Percentiles rank a stretch among this genome's conserved stretches.
phyloP scores from a whole-genome alignment of 2,113 vertebrate species.

The Varanus salvator region DNA sequence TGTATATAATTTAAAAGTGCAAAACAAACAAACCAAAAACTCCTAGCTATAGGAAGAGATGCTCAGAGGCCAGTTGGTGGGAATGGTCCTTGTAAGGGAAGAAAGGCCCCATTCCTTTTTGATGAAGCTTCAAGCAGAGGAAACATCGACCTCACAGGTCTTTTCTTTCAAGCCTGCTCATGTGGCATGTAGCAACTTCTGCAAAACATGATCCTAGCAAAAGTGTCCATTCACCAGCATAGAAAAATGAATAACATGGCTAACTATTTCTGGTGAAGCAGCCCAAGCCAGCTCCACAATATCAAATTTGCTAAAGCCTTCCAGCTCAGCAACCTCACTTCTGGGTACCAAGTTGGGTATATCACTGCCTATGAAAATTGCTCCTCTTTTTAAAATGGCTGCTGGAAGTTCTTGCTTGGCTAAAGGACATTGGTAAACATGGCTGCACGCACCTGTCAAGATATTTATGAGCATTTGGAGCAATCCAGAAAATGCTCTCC shows the following conservation, averaged over 20 bases:
- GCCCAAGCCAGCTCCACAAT: background rate
- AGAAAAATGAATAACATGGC: background rate
- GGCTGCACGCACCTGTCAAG: constrained; percentile 36
- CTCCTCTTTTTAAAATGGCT: background rate
- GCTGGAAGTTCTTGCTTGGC: constrained; percentile 15
- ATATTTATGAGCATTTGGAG: constrained; percentile 39
- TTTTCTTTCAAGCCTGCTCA: too few species aligned
- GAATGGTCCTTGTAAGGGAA: too few species aligned
- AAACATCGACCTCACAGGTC: too few species aligned
- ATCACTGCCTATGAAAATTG: background rate
- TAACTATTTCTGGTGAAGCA: background rate
- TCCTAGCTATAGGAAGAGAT: too few species aligned
- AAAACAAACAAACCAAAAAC: too few species aligned
- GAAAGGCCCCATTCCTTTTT: too few species aligned
- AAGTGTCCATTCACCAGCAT: background rate
- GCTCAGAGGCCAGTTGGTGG: too few species aligned
- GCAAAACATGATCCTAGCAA: background rate
- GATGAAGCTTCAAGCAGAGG: too few species aligned
- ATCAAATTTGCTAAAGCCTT: constrained; percentile 1
- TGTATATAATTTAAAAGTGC: too few species aligned
- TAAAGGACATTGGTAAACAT: constrained; percentile 36
- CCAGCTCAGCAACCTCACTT: background rate
- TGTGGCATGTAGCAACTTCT: background rate
- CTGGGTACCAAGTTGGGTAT: background rate
- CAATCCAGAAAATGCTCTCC: constrained; percentile 38